These are phyloP conservation scores for Atherinomorus stipes DNA, from an alignment of 2,113 vertebrate genomes.

Conservation along the genomic window DNA sequence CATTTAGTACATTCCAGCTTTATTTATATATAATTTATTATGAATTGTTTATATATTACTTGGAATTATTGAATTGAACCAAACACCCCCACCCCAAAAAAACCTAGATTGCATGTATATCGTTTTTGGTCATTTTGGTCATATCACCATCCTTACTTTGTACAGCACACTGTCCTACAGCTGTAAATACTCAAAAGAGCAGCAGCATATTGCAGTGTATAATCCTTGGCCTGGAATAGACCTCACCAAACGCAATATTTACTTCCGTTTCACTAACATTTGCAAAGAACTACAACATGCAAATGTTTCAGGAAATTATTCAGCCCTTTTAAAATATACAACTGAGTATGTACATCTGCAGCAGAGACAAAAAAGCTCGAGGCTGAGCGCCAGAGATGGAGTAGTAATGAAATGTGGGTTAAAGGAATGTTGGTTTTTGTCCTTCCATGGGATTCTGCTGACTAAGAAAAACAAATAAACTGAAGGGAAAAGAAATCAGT, in stretches of 20 bases:
- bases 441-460: neutral
- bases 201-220: neutral
- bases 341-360: neutral
- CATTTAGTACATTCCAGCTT: too few relatives aligned
- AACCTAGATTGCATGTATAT: too few relatives aligned
- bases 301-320: neutral
- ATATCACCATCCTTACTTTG: too few relatives aligned
- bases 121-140: too few relatives aligned
- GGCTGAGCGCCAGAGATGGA: neutral
- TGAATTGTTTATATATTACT: too few relatives aligned
- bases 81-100: too few relatives aligned
- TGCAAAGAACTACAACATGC: neutral
- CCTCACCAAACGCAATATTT: slow-evolving; percentile 10
- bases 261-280: slow-evolving; percentile 12
- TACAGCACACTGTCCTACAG: neutral
- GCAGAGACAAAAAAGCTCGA: neutral
- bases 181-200: slow-evolving; percentile 4
- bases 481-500: neutral
- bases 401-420: neutral
- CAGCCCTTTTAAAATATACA: slow-evolving; percentile 27
- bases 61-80: too few relatives aligned
- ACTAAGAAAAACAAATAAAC: neutral
- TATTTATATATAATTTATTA: too few relatives aligned
- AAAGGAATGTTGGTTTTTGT: neutral
- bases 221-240: slow-evolving; percentile 2